These are phyloP conservation scores for Plectrocnemia conspersa DNA, from an alignment of 1,140 invertebrate species.

Conservation along the genomic window DNA sequence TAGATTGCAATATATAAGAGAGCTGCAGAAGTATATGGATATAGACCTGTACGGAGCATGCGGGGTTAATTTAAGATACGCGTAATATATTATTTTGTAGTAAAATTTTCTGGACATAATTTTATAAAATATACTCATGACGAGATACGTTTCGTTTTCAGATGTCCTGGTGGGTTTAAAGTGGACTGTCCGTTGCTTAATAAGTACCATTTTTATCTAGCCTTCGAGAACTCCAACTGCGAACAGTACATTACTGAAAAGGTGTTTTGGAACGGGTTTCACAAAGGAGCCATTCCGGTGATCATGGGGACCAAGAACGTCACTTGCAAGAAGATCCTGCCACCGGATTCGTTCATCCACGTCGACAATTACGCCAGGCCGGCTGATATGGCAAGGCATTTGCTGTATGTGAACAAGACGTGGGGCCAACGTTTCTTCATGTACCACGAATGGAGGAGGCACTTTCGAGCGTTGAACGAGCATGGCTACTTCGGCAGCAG, in stretches of 20 bases:
- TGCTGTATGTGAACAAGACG: slow-evolving; percentile 49
- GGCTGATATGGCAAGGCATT: slow-evolving; percentile 53
- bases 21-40: slow-evolving; percentile 52
- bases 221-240: slow-evolving; percentile 71
- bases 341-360: slow-evolving; percentile 66
- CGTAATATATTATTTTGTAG: slow-evolving; percentile 7
- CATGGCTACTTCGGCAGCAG: slow-evolving; percentile 64
- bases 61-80: slow-evolving; percentile 38
- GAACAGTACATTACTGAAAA: slow-evolving; percentile 68
- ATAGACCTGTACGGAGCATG: slow-evolving; percentile 58
- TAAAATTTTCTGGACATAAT: too few relatives aligned
- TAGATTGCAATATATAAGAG: slow-evolving; percentile 53
- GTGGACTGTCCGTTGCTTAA: slow-evolving; percentile 53
- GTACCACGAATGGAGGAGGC: slow-evolving; percentile 66
- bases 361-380: slow-evolving; percentile 65
- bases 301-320: slow-evolving; percentile 56
- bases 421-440: slow-evolving; percentile 36
- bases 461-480: slow-evolving; percentile 65
- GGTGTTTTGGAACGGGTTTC: slow-evolving; percentile 60
- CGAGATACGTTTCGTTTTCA: slow-evolving; percentile 41
- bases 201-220: slow-evolving; percentile 68
- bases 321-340: slow-evolving; percentile 55
- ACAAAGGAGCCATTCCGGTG: slow-evolving; percentile 64
- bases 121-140: too few relatives aligned
- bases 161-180: slow-evolving; percentile 59